These are phyloP conservation scores for Chymomyza amoena DNA, from an alignment of 2,888 invertebrate species.

Conservation along the genomic window DNA sequence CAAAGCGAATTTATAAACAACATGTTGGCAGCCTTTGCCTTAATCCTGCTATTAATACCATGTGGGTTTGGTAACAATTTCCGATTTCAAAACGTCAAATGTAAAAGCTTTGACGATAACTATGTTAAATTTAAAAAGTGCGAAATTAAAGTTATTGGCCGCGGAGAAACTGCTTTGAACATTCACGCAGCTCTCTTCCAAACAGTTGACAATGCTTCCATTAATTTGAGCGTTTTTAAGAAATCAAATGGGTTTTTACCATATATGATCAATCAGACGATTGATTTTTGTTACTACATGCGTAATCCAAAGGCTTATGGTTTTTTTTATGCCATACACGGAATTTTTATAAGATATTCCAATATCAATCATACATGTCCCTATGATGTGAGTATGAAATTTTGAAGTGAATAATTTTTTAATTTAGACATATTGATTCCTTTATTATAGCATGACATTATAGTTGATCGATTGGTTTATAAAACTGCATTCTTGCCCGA, in stretches of 20 bases:
- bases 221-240: conserved; percentile 42
- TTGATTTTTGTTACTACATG: conserved; percentile 51
- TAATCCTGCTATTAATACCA: neutral
- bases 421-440: no score
- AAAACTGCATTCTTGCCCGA: conserved; percentile 16
- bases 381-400: conserved; percentile 35
- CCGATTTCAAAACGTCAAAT: conserved; percentile 29
- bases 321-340: conserved; percentile 36
- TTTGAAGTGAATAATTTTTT: neutral
- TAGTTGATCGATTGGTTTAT: conserved; percentile 16
- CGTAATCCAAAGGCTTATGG: conserved; percentile 35
- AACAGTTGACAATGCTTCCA: conserved; percentile 27
- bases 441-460: conserved; percentile 33
- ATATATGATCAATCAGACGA: conserved; percentile 40
- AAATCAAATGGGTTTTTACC: conserved; percentile 50
- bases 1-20: conserved; percentile 8
- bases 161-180: conserved; percentile 34
- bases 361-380: conserved; percentile 52
- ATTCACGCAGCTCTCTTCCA: conserved; percentile 2
- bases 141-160: conserved; percentile 30
- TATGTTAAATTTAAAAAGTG: conserved; percentile 33
- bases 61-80: neutral
- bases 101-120: conserved; percentile 23
- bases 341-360: conserved; percentile 7
- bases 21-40: neutral